Evolutionary conservation across 2,888 invertebrate species (phyloP), one percentile per base, ranked within the genome.

Genomic region (Eilema sororculum): DNA sequence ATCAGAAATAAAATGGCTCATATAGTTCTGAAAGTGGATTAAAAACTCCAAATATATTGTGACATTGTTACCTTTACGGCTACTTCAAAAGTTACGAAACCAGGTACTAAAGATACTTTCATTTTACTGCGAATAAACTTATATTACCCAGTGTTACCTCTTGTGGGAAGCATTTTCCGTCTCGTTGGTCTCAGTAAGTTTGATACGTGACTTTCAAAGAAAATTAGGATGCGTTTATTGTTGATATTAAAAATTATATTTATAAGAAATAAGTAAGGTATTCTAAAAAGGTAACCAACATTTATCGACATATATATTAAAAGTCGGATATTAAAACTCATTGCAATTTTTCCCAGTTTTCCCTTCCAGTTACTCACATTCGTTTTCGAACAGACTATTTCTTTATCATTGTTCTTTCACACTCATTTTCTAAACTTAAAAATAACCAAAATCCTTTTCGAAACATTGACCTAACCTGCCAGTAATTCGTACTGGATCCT

Each of bases 61-160:
- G 61, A 68, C 69, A 68, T 71, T 73, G 75, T 77, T 75, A 80
- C 78, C 75, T 79, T 79, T 78, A 79, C 69, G 78, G 72, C 75
- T 80, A 67, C 65, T 72, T 62, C 63, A 62, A 67, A 74, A 78
- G 77, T 80, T 73, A 72, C 66, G 62, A 56, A 75, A 71, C 66
- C 64, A 72, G 77, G 78, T 77, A 75, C 77, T 78, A 80, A 80
- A 79, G 75, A 77, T 64, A 68, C 75, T 71, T 74, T 66, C 69
- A 72, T 75, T 77, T 75, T 77, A 77, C 77, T 71, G 77, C 69
- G 65, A 70, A 75, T 80, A 77, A 75, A 80, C 78, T 79, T 77
- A 75, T 78, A 78, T 80, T 64, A 73, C 73, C 63, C 33, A 78
- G 73, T 78, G 78, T 79, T 73, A 71, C 67, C 72, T 78, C 71